Evolutionary conservation across 2,797 vertebrate species (phyloP).

Genomic region (Gymnoscopelus microlampas): DNA sequence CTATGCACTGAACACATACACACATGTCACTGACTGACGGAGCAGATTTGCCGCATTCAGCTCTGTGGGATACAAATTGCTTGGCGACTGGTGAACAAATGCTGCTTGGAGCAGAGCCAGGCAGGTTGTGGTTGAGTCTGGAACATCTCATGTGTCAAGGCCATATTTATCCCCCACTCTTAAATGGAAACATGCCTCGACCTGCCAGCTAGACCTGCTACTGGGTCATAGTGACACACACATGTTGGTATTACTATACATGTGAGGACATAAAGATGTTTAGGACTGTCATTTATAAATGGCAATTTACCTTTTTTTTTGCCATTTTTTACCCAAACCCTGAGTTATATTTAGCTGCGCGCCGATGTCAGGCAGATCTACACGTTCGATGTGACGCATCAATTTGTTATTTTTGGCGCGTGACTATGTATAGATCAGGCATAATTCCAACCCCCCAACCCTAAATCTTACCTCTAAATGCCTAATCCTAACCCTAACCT

Average conservation of each 20-base stretch:
- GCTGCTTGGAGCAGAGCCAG: constrained; percentile 65
- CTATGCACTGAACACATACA: background rate
- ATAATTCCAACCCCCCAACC: too few relatives aligned
- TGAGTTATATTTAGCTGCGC: too few relatives aligned
- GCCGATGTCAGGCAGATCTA: too few relatives aligned
- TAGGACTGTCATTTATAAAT: too few relatives aligned
- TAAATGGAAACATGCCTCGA: constrained; percentile 71
- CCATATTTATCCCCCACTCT: constrained; percentile 70
- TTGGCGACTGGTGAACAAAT: constrained; percentile 65
- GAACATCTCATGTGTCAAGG: constrained; percentile 75
- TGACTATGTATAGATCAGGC: too few relatives aligned
- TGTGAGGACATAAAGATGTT: too few relatives aligned
- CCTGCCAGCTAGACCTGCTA: constrained; percentile 57
- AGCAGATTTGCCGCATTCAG: constrained; percentile 63
- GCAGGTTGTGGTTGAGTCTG: constrained; percentile 71
- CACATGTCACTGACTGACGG: constrained; percentile 30
- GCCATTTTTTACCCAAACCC: too few relatives aligned
- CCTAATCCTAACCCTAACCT: too few relatives aligned
- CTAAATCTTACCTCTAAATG: too few relatives aligned
- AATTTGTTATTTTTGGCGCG: too few relatives aligned
- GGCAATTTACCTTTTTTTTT: too few relatives aligned
- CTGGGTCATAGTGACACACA: constrained; percentile 42
- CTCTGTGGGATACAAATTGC: constrained; percentile 71
- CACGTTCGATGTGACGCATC: too few relatives aligned
- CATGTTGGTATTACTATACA: background rate